phyloP scores from a whole-genome alignment of 2,888 invertebrate genomes.

The Drosophila diplacantha region DNA sequence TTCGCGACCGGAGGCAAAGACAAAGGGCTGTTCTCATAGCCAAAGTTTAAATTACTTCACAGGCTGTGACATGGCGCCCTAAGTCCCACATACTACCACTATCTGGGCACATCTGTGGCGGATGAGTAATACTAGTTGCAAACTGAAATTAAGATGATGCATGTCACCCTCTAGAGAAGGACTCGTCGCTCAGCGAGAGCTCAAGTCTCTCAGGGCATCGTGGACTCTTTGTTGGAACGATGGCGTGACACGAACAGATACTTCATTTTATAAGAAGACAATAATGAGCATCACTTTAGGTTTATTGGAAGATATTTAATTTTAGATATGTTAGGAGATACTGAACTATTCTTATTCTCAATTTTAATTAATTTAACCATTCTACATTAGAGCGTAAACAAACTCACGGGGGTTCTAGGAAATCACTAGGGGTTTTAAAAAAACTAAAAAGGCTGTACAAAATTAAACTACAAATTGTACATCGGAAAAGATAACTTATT shows the following conservation, averaged over 20 bases:
- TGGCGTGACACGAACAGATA: slow-evolving; percentile 5
- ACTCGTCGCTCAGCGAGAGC: slow-evolving; percentile 3
- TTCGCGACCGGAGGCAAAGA: slow-evolving; percentile 14
- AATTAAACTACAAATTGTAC: not conserved
- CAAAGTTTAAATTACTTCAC: slow-evolving; percentile 68
- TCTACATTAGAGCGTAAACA: not conserved
- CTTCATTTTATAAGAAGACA: not conserved
- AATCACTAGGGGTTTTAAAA: not conserved
- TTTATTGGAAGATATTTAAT: too few species aligned
- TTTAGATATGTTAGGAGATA: too few species aligned
- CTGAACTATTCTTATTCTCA: too few species aligned
- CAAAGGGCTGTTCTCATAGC: slow-evolving; percentile 38
- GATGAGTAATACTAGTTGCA: slow-evolving; percentile 52
- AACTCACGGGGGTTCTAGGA: not conserved
- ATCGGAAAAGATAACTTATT: not conserved
- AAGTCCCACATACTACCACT: slow-evolving; percentile 5
- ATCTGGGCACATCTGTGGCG: slow-evolving; percentile 57
- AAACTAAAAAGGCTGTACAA: not conserved
- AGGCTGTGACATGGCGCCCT: slow-evolving; percentile 54
- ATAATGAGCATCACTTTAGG: too few species aligned
- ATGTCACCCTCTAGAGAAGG: slow-evolving; percentile 50
- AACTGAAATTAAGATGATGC: slow-evolving; percentile 59
- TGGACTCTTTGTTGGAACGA: too few species aligned
- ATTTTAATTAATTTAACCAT: too few species aligned
- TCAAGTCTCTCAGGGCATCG: not conserved